Base-by-base conservation (phyloP, 2,113 vertebrate species). In the Hemiprocne comata region DNA sequence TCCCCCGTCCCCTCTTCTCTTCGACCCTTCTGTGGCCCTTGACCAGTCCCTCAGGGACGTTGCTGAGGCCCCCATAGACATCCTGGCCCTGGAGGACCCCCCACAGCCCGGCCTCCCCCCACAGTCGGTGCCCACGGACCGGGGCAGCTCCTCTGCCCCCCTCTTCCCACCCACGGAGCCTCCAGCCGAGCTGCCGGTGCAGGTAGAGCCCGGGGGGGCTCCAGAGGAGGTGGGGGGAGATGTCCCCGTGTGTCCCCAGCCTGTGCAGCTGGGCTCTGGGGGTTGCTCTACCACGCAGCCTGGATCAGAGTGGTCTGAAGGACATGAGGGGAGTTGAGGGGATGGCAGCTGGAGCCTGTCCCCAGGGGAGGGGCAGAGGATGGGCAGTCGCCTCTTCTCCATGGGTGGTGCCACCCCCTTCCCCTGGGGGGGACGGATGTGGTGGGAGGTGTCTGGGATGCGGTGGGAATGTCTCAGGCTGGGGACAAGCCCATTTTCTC, bases 1-100 rank as follows among this genome's bases (percentile, higher is more conserved):
- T 25, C 99, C 99, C 20, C 99, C 99, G 0, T 99, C 99, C 46
- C 99, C 99, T 10, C 97, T 99, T 74, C 99, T 99, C 94, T 99
- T 99, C 46, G 99, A 99, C 84, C 99, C 99, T 5, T 98, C 99
- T 0, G 89, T 99, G 53, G 98, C 97, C 34, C 97, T 99, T 69
- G 99, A 99, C 72, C 98, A 98, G 54, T 98, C 98, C 73, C 97
- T 99, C 60, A 96, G 97, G 77, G 99, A 99, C 36, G 97, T 99
- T 34, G 98, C 98, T 1, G 98, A 99, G 91, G 97, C 98, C 29
- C 98, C 99, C 15, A 97, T 99, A 96, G 98, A 99, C 97, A 98
- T 99, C 26, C 97, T 98, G 86, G 98, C 98, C 0, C 98, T 98
- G 89, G 98, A 98, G 55, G 98, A 98, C 81, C 95, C 97, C 7